Conservation (phyloP, 2,113 vertebrate species). For the Leptocoma aspasia region DNA sequence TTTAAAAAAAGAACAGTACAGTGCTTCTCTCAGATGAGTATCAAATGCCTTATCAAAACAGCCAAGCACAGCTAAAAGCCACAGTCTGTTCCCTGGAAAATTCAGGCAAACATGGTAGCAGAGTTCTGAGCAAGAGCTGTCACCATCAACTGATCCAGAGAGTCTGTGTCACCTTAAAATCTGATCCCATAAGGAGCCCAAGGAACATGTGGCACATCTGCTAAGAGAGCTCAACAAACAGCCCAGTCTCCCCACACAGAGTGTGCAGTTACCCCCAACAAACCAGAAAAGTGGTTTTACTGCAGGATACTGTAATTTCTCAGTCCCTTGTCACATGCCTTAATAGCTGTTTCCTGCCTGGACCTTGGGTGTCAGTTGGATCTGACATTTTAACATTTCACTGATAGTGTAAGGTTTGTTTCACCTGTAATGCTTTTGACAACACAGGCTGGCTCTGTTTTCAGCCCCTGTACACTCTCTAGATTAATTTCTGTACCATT, state of each 20-base stretch:
- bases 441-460: not conserved
- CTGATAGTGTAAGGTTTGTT: not conserved
- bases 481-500: not conserved
- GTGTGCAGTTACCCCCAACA: not conserved
- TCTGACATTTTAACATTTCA: not conserved
- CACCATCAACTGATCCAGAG: not conserved
- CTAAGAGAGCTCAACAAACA: not conserved
- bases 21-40: not conserved
- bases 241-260: not conserved
- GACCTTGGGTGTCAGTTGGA: not conserved
- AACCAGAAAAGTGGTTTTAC: not conserved
- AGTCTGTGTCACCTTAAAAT: not conserved
- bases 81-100: not conserved
- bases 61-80: not conserved
- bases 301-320: not conserved
- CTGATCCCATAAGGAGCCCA: not conserved
- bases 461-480: not conserved
- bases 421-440: not conserved
- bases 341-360: not conserved
- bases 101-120: not conserved
- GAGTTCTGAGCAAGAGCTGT: not conserved
- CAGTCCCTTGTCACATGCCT: not conserved
- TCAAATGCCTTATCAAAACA: not conserved
- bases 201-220: not conserved
- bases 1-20: not conserved